Conservation (phyloP, 2,888 invertebrate species). For the Macropis europaea region DNA sequence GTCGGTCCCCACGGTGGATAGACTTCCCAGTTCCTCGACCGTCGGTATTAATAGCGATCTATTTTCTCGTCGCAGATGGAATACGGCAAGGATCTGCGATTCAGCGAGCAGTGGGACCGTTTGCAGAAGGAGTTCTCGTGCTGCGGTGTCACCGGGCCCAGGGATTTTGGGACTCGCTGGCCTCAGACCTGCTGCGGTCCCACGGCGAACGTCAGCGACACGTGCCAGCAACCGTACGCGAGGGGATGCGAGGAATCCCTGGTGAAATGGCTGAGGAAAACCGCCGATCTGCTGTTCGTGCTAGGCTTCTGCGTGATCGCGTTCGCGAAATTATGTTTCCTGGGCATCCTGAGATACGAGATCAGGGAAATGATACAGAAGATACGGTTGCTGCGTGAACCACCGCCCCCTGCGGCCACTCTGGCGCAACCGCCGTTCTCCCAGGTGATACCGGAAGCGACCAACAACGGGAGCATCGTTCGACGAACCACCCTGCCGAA, state of each 20-base stretch:
- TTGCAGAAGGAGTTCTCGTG: slow-evolving; percentile 88
- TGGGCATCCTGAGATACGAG: slow-evolving; percentile 92
- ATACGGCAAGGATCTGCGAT: slow-evolving; percentile 87
- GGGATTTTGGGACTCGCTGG: slow-evolving; percentile 73
- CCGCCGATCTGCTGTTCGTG: slow-evolving; percentile 90
- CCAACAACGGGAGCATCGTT: slow-evolving; percentile 69
- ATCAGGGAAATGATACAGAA: slow-evolving; percentile 96
- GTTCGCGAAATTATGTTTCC: slow-evolving; percentile 93
- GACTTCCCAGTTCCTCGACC: slow-evolving; percentile 25
- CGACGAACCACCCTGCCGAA: slow-evolving; percentile 69
- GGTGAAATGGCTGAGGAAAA: slow-evolving; percentile 87
- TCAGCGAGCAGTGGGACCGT: slow-evolving; percentile 89
- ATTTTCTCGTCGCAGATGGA: slow-evolving; percentile 81
- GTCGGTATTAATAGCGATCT: slow-evolving; percentile 9
- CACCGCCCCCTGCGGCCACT: slow-evolving; percentile 71
- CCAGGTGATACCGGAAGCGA: slow-evolving; percentile 68
- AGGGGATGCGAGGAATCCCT: slow-evolving; percentile 88
- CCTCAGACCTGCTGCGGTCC: slow-evolving; percentile 75
- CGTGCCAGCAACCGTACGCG: slow-evolving; percentile 71
- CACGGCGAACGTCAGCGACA: slow-evolving; percentile 62
- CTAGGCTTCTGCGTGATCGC: slow-evolving; percentile 94
- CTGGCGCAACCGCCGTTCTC: slow-evolving; percentile 73
- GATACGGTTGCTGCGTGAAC: slow-evolving; percentile 86
- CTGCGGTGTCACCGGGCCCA: slow-evolving; percentile 88
- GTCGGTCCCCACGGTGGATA: too few species aligned